Conservation (phyloP, 2,797 vertebrate species). For the Protosalanx chinensis region DNA sequence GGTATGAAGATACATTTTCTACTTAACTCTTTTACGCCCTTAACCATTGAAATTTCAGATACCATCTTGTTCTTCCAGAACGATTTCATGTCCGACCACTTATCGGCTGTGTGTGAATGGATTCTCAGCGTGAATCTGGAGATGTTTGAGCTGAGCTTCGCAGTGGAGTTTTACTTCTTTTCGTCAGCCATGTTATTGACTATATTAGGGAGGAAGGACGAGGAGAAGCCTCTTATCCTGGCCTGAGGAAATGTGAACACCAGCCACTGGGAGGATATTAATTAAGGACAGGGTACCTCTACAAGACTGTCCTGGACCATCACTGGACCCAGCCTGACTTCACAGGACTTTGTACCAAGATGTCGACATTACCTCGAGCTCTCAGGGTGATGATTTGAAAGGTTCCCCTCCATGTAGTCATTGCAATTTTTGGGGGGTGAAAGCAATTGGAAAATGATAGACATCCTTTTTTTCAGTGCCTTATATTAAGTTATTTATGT, state of each 20-base stretch:
- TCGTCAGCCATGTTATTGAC: slow-evolving; percentile 73
- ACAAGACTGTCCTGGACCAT: too few species aligned
- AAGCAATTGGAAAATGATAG: neutral
- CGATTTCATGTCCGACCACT: slow-evolving; percentile 49
- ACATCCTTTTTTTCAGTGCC: neutral
- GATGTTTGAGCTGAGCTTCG: slow-evolving; percentile 75
- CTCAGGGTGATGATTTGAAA: too few species aligned
- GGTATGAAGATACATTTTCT: neutral
- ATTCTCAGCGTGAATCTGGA: slow-evolving; percentile 71
- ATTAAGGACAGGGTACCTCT: neutral
- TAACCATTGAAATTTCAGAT: slow-evolving; percentile 63
- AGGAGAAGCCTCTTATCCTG: slow-evolving; percentile 71
- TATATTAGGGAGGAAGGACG: slow-evolving; percentile 60
- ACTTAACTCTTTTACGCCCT: slow-evolving; percentile 31
- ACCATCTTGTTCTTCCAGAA: slow-evolving; percentile 60
- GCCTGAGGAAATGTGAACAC: slow-evolving; percentile 25
- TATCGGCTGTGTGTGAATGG: slow-evolving; percentile 77
- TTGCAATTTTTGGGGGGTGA: too few species aligned
- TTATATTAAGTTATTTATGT: neutral
- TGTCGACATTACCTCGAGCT: too few species aligned
- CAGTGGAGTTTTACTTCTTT: slow-evolving; percentile 72
- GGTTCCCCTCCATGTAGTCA: too few species aligned
- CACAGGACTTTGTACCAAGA: too few species aligned
- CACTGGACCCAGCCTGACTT: too few species aligned
- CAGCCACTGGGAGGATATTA: neutral